These are phyloP conservation scores for Drosophila chauvacae DNA, from an alignment of 1,140 invertebrate species.

Conservation along the genomic window DNA sequence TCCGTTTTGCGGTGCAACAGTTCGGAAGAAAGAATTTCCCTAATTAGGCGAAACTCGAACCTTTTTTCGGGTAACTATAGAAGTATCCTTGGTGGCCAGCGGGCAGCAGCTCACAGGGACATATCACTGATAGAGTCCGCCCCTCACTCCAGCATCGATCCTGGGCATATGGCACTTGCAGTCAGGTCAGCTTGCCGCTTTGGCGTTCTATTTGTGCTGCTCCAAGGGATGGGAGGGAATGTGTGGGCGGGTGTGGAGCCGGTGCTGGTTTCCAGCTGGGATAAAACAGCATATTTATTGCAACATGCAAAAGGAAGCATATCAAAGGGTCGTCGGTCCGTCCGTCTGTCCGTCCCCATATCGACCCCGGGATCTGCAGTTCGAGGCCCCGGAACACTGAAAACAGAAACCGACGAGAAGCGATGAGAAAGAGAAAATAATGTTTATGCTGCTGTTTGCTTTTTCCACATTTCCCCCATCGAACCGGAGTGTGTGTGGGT, in stretches of 20 bases:
- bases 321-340: slow-evolving; percentile 60
- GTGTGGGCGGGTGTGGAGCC: background rate
- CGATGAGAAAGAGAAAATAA: slow-evolving; percentile 75
- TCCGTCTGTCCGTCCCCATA: slow-evolving; percentile 15
- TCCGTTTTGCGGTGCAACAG: slow-evolving; percentile 2
- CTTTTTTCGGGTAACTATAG: slow-evolving; percentile 21
- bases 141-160: slow-evolving; percentile 5
- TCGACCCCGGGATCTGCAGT: slow-evolving; percentile 29
- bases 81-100: slow-evolving; percentile 1
- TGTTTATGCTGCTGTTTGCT: slow-evolving; percentile 81
- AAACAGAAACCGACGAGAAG: slow-evolving; percentile 35
- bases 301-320: slow-evolving; percentile 78
- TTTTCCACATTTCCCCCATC: slow-evolving; percentile 73
- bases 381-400: slow-evolving; percentile 35
- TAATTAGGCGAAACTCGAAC: slow-evolving; percentile 37
- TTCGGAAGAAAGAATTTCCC: slow-evolving; percentile 29
- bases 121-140: slow-evolving; percentile 25
- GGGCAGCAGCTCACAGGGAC: slow-evolving; percentile 23
- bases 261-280: slow-evolving; percentile 39
- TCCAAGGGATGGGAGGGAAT: slow-evolving; percentile 8
- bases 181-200: slow-evolving; percentile 29
- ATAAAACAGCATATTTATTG: slow-evolving; percentile 83
- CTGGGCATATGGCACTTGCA: slow-evolving; percentile 30
- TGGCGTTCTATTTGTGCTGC: slow-evolving; percentile 40
- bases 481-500: slow-evolving; percentile 30